Evolutionary conservation across 2,888 invertebrate genomes (phyloP), one percentile per base, ranked within the genome.

Genomic region (Trichopria drosophilae): DNA sequence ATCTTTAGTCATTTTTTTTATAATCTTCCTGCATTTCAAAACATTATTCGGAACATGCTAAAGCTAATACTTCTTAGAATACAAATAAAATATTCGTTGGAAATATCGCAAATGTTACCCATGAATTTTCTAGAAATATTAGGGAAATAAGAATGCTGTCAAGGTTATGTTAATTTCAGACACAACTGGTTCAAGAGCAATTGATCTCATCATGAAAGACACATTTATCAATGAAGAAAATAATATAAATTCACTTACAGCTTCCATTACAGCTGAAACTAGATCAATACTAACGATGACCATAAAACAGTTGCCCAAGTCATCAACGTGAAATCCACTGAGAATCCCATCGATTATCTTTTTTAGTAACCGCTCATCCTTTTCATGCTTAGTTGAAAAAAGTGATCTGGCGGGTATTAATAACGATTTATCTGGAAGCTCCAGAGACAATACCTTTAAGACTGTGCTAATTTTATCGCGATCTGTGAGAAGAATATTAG

Each of bases 401-500:
- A 83, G 76, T 0, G 80, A 75, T 1, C 80, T 78, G 0, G 82
- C 78, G 1, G 81, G 73, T 0, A 81, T 66, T 1, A 73, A 70
- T 0, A 78, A 73, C 12, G 69, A 71, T 9, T 76, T 75, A n/a
- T 77, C 76, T 22, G 79, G 78, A 36, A 81, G 74, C 50, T 78
- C 78, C 4, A 51, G 54, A 19, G 84, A 84, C 53, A 86, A 64
- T 0, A 84, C 80, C 62, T 79, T 80, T 3, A 85, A 78, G 18
- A 86, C 81, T n/a, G 82, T 78, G 9, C 83, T 81, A n/a, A 85
- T 79, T 77, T 82, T 81, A 64, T 86, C 86, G 12, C 82, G 78
- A 66, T 74, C 86, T 86, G 66, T 37, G 70, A 68, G 24, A 23
- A 20, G 12, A 20, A 20, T 19, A 48, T 29, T 6, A 18, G 32